Base-by-base conservation (phyloP, 1,140 invertebrate species). In the Probaryconus sp. region DNA sequence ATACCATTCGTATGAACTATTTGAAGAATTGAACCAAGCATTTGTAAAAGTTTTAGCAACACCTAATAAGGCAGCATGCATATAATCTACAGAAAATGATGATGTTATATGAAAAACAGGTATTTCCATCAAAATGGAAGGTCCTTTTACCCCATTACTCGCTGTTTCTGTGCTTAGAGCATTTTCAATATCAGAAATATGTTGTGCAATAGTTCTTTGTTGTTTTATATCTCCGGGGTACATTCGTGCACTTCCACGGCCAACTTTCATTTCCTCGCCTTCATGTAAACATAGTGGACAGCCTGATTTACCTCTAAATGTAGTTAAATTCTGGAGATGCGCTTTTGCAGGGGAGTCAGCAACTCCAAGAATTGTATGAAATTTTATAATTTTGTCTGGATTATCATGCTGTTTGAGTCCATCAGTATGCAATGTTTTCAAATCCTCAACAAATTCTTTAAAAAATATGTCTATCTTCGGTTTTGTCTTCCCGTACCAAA, bases 51-150 rank as follows among this genome's bases (percentile, higher is more conserved):
- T 30, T 67, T 61, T 68, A 2, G 53, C 31, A 7, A 78, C 64
- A 4, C 76, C 77, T n/a, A 74, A 28, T 3, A 69, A 56, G 10
- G 70, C 30, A 16, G 28, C 37, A 11, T 79, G 78, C 50, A 81
- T 65, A 37, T 69, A 67, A 51, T 82, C 79, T 11, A 71, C 76
- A 0, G 64, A 51, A 50, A 82, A 77, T 7, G 74, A 76, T 24
- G 28, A n/a, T n/a, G n/a, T n/a, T n/a, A n/a, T n/a, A 20, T 3
- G 68, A 55, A 6, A 82, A 56, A 53, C 77, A 40, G 40, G 81
- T 79, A 18, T 64, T 60, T n/a, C n/a, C n/a, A n/a, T n/a, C n/a
- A n/a, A n/a, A n/a, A n/a, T n/a, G 26, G 17, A 11, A 13, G 7
- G 5, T 10, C 38, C 18, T 28, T 24, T 14, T 5, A 21, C 53